Conservation (phyloP, 1,140 invertebrate species). For the Goniozus legneri region DNA sequence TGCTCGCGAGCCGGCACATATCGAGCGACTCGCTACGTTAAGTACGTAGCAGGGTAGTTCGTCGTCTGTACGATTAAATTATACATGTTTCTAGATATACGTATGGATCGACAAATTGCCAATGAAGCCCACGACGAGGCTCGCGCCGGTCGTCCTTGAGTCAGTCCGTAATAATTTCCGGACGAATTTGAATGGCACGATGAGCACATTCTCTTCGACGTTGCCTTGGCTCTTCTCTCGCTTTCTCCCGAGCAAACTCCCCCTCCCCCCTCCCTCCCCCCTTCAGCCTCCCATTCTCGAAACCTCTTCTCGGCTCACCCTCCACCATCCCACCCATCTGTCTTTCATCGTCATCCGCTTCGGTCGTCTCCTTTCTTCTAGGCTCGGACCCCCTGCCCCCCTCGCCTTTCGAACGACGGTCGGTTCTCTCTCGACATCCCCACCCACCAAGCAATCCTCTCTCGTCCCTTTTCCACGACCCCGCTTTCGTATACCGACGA, state of each 20-base stretch:
- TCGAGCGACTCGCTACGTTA: no score
- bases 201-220: no score
- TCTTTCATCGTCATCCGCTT: conserved; percentile 2
- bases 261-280: conserved; percentile 7
- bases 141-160: conserved; percentile 38
- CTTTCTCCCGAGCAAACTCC: conserved; percentile 14
- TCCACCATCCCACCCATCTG: conserved; percentile 2
- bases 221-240: no score
- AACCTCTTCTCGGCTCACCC: conserved; percentile 9
- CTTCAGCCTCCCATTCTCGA: background rate
- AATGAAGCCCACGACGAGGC: conserved; percentile 3
- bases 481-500: background rate
- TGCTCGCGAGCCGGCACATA: no score
- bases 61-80: no score
- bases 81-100: no score
- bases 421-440: no score
- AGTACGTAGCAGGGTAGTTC: no score
- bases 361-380: background rate
- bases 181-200: conserved; percentile 44
- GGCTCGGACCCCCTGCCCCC: no score
- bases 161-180: conserved; percentile 39
- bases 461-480: background rate
- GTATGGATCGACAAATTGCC: no score
- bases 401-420: background rate
- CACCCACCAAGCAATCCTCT: no score